Base-by-base conservation (phyloP, 1,140 invertebrate genomes). In the Drosophila bipectinata region DNA sequence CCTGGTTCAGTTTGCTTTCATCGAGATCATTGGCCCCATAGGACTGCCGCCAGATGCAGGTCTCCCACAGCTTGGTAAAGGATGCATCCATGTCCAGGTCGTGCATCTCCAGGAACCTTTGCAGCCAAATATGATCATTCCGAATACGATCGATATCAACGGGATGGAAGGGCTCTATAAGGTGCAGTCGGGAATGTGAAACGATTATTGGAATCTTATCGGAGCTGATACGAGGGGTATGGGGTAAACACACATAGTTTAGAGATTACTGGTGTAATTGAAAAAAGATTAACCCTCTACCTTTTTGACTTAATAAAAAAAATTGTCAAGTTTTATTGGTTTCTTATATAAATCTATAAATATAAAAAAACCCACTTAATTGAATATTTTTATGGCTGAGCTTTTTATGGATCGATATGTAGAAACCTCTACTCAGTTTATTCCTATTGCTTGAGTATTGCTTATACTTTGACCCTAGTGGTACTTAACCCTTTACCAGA, bases 1-100 rank as follows among this genome's bases (percentile, higher is more conserved):
- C 95, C 90, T 93, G 92, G 44, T 93, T 94, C 0, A 98, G 92
- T 64, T 93, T 95, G 14, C 92, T 93, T 79, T 96, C 95, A 21
- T 92, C 94, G 1, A 97, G 93, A 89, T 97, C 96, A 93, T 97
- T 97, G 1, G 96, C 94, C 1, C 95, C 95, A 79, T 95, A 94
- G 37, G 95, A 95, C 92, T 95, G 96, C 64, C 98, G 94, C 97
- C 97, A 99, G 72, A 94, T 93, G 67, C 97, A 94, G 30, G 96
- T 95, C 4, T 96, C 95, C 94, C 96, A 96, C 1, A 98, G 92
- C 94, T 98, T 97, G 14, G 94, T 93, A 1, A 96, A 91, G 0
- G 97, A 93, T 58, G 93, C 85, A 76, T 94, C 92, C 79, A 94
- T 72, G 62, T 96, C 93, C 37, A 92, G 91, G 64, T 97, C 95